These are phyloP conservation scores for Aphidoletes aphidimyza DNA, from an alignment of 2,888 invertebrate species.

Conservation along the genomic window DNA sequence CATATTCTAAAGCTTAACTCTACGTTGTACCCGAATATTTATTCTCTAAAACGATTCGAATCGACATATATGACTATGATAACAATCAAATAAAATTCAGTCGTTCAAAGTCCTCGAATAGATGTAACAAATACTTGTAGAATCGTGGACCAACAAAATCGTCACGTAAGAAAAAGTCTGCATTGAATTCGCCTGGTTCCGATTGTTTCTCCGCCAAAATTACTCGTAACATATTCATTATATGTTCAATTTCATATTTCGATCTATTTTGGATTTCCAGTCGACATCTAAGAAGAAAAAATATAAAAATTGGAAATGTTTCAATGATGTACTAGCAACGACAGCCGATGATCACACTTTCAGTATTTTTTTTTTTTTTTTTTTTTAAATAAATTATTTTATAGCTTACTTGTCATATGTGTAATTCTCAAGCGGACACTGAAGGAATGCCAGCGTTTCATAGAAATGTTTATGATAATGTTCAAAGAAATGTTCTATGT, in stretches of 20 bases:
- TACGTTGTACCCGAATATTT: no score
- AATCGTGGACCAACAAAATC: neutral
- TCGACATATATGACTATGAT: no score
- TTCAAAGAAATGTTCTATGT: constrained; percentile 8
- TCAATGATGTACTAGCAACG: no score
- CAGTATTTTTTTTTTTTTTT: no score
- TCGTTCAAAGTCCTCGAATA: no score
- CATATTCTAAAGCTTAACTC: no score
- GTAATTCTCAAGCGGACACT: neutral
- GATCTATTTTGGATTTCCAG: neutral
- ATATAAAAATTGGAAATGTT: no score
- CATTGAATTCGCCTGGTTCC: neutral
- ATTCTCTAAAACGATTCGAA: no score
- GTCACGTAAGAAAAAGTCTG: neutral
- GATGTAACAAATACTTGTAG: neutral
- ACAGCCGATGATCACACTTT: neutral
- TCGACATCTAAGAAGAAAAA: no score
- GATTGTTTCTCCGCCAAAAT: neutral
- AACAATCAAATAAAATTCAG: neutral
- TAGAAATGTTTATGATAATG: constrained; percentile 26
- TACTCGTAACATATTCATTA: neutral
- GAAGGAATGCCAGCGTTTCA: neutral
- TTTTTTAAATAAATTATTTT: no score
- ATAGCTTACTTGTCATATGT: constrained; percentile 14
- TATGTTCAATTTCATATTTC: neutral